Evolutionary conservation across 2,888 invertebrate species (phyloP), one percentile per base, ranked within the genome.

Genomic region (Leucozona laternaria): DNA sequence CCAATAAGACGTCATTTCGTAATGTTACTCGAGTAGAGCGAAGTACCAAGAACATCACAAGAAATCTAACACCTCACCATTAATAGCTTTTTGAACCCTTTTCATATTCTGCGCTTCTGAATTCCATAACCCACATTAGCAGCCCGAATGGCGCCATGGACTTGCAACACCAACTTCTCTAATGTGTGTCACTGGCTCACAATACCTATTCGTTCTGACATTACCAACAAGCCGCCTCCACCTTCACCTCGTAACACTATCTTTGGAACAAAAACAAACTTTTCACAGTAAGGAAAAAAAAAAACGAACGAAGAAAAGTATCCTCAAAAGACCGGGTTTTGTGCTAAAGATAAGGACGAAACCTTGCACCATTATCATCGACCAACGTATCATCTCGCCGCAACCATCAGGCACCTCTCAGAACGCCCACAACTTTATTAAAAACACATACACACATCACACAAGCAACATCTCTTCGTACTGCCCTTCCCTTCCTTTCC

Each of bases 361-460:
- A 81, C 85, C 81, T 81, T 85, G 85, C 81, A 64, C 57, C 81
- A 85, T 81, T 85, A 81, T 81, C 77, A 80, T 64, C 77, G 73
- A 57, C 80, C 68, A 78, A 77, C 40, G 40, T 58, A 58, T 58
- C 58, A 37, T 73, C 60, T 28, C 66, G 40, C 50, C 68, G 31
- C 34, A 60, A 55, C 62, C 78, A 25, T 25, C 25, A 64, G 58
- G 37, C 68, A 80, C 66, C 68, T 77, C 71, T 68, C 37, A 15
- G 17, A 50, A 34, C 31, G 20, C 48, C 66, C 50, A 50, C 66
- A 66, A 50, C 50, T 50, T 20, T 50, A 50, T 66, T 43, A 66
- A 66, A 66, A 66, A 31, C 66, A 50, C 34, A 66, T 50, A 31
- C n/a, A n/a, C n/a, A n/a, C n/a, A n/a, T n/a, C n/a, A n/a, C n/a